Evolutionary conservation across 2,888 invertebrate species (phyloP), one percentile per base, ranked within the genome.

Genomic region (Ophion slaviceki): DNA sequence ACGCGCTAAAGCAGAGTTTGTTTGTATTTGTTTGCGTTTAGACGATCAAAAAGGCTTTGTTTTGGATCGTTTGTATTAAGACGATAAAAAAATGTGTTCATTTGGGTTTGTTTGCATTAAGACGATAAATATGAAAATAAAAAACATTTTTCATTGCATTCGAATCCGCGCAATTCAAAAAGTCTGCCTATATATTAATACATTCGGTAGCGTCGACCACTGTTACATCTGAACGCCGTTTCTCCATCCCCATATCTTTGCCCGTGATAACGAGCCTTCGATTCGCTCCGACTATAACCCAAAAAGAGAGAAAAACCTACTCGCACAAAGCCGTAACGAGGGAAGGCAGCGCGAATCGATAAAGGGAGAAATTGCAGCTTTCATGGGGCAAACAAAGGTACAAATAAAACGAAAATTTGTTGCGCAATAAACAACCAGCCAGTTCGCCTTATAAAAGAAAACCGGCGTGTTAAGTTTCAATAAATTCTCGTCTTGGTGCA

Each of bases 261-360:
- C 53, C 14, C 11, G 67, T 79, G 80, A 87, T 86, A 84, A 87
- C 81, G 87, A 86, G 62, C 45, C 45, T 86, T 80, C 80, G 84
- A 84, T 86, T 64, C 24, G 62, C 28, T 28, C 40, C 47, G 28
- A 64, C 45, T 28, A 64, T 67, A 67, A 57, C 75, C 45, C 53
- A 64, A 20, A 57, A 66, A 24, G 5, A 36, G 40, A 67, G 59
- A 80, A 76, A 71, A 76, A 40, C 32, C 17, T 53, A n/a, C 70
- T 20, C 57, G 40, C 11, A 47, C 36, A 70, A 32, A 70, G 8
- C 36, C 57, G 45, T 32, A 7, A 76, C 47, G 53, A 24, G 20
- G 67, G 62, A 45, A 53, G 71, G 59, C 20, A 80, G 80, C 28
- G 45, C 78, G 66, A 68, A 84, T 62, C 82, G 86, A 77, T 36